Conservation (phyloP, 2,888 invertebrate genomes). For the Polydrusus cervinus region DNA sequence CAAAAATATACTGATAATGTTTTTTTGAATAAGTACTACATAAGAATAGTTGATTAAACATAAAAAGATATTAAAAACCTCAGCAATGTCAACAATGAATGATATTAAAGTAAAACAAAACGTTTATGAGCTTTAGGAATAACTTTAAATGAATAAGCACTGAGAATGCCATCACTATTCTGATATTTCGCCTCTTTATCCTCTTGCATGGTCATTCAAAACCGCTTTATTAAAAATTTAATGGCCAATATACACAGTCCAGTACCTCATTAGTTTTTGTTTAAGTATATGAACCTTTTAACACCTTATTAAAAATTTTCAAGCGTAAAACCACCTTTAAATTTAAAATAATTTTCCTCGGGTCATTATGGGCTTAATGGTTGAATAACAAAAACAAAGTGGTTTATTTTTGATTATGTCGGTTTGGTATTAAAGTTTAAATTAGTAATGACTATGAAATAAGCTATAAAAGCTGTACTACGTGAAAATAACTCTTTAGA, state of each 20-base stretch:
- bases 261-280: constrained; percentile 22
- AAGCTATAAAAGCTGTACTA: background rate
- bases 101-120: too few species aligned
- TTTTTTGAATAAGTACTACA: too few species aligned
- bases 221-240: constrained; percentile 11
- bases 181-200: background rate
- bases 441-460: background rate
- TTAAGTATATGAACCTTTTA: constrained; percentile 8
- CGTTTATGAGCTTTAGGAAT: too few species aligned
- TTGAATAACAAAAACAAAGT: constrained; percentile 2
- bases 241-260: constrained; percentile 8
- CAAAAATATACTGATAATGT: too few species aligned
- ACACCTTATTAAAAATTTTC: constrained; percentile 23
- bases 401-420: background rate
- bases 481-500: too few species aligned
- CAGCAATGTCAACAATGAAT: too few species aligned
- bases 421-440: background rate
- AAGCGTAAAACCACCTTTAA: constrained; percentile 25
- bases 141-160: too few species aligned
- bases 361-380: constrained; percentile 15
- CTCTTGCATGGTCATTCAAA: background rate
- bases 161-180: constrained; percentile 4
- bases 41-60: too few species aligned
- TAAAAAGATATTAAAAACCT: too few species aligned
- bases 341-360: constrained; percentile 18